These are phyloP conservation scores for Nomada lathburiana DNA, from an alignment of 2,888 invertebrate genomes.

Conservation along the genomic window DNA sequence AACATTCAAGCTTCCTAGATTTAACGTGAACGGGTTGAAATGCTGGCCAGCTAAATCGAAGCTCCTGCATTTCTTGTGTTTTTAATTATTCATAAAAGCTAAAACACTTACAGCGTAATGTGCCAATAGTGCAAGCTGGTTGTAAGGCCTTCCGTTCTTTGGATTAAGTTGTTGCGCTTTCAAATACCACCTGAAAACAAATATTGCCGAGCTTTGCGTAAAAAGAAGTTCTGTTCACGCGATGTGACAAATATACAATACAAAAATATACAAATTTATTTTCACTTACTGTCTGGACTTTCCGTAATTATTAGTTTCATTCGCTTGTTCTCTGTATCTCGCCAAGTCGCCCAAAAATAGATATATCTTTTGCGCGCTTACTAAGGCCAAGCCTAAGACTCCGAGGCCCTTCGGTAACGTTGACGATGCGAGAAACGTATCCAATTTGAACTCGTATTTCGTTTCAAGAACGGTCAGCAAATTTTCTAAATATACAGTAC, in stretches of 20 bases:
- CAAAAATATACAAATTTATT: too few species aligned
- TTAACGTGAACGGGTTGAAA: too few species aligned
- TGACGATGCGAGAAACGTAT: slow-evolving; percentile 85
- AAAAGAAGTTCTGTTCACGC: not conserved
- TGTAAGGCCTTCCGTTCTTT: slow-evolving; percentile 97
- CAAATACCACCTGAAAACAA: slow-evolving; percentile 90
- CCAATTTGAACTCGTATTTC: slow-evolving; percentile 90
- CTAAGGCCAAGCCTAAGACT: slow-evolving; percentile 90
- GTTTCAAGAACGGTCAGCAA: slow-evolving; percentile 90
- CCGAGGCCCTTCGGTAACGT: slow-evolving; percentile 88
- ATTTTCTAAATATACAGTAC: slow-evolving; percentile 91
- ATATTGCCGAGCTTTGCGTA: not conserved
- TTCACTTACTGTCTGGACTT: slow-evolving; percentile 89
- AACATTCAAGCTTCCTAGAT: not conserved
- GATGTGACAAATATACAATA: not conserved
- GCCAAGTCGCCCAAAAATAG: slow-evolving; percentile 96
- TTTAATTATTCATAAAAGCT: too few species aligned
- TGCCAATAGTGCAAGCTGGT: slow-evolving; percentile 96
- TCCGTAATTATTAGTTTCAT: slow-evolving; percentile 92
- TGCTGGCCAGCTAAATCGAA: too few species aligned
- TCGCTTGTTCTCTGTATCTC: slow-evolving; percentile 94
- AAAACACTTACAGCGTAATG: slow-evolving; percentile 89
- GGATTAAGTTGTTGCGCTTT: slow-evolving; percentile 97
- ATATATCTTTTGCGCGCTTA: slow-evolving; percentile 94
- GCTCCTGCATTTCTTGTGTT: not conserved